Percentiles rank a stretch among this genome's conserved stretches.
Conservation (phyloP, 2,113 vertebrate species). For the Myrmecobius fasciatus region DNA sequence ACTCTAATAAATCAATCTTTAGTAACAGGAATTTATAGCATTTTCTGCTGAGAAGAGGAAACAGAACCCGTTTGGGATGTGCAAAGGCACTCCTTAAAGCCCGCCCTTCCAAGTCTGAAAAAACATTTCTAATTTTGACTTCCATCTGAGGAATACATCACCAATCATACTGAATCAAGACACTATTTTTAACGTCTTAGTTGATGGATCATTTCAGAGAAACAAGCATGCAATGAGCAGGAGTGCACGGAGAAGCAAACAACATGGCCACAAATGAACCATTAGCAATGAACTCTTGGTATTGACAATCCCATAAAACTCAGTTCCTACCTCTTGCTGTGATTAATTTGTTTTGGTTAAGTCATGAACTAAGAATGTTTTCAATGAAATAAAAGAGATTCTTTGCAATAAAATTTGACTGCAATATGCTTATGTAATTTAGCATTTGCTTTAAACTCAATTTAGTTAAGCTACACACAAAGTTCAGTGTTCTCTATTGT, state of each 20-base stretch:
- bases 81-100: slow-evolving; percentile 32
- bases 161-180: neutral
- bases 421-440: slow-evolving; percentile 23
- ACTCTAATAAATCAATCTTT: slow-evolving; percentile 12
- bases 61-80: slow-evolving; percentile 18
- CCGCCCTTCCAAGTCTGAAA: slow-evolving; percentile 42
- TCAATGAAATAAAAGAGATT: slow-evolving; percentile 66
- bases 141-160: slow-evolving; percentile 51
- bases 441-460: slow-evolving; percentile 68
- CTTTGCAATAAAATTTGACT: slow-evolving; percentile 62
- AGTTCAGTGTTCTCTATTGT: slow-evolving; percentile 14
- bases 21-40: slow-evolving; percentile 32
- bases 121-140: slow-evolving; percentile 60
- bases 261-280: slow-evolving; percentile 34
- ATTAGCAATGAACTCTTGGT: slow-evolving; percentile 40
- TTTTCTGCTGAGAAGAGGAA: slow-evolving; percentile 58
- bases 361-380: slow-evolving; percentile 65
- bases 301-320: slow-evolving; percentile 52
- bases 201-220: slow-evolving; percentile 53
- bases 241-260: slow-evolving; percentile 51
- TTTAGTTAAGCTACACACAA: slow-evolving; percentile 29
- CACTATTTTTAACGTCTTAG: slow-evolving; percentile 69
- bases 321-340: slow-evolving; percentile 44
- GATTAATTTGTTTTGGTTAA: slow-evolving; percentile 71
- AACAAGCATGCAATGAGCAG: slow-evolving; percentile 63